Base-by-base conservation (phyloP, 1,140 invertebrate genomes). In the Lepidurus packardi region DNA sequence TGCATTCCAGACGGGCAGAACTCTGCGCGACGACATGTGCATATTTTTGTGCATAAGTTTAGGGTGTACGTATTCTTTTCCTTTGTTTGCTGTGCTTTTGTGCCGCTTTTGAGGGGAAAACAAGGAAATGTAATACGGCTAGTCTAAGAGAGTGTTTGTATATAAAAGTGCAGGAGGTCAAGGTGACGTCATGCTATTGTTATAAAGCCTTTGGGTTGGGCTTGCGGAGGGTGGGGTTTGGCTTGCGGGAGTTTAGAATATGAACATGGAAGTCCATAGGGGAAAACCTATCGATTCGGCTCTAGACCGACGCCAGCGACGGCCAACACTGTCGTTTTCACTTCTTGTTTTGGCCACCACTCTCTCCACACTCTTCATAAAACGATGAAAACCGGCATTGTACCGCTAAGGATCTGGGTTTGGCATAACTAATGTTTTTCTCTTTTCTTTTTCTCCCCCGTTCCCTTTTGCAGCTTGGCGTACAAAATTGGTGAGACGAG, bases 161-260 rank as follows among this genome's bases (percentile, higher is more conserved):
- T 65, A 65, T 65, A 13, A 65, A 65, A 65, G 53, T 65, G 53
- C 53, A 65, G 53, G 53, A 65, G 53, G 53, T 65, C 53, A 65
- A 65, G 53, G 53, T 65, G 53, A 65, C 53, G 53, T 65, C 53
- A 65, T 65, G 53, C 53, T 65, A n/a, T 65, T 65, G 53, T 65
- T 65, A 13, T 7, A 65, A 65, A 9, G 9, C 9, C 21, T 65
- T 65, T 65, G 6, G 9, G 21, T 21, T 11, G 53, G 53, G 53
- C 53, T 65, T 65, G 6, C 1, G 9, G 3, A 21, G 21, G 53
- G 34, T 7, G 53, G 53, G 53, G 53, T 21, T 11, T n/a, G 53
- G 53, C 53, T 65, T 65, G 6, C 8, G 9, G 13, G 53, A 65
- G 53, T 65, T 65, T 65, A 13, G 53, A 65, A 65, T 65, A 65